phyloP scores from a whole-genome alignment of 2,113 vertebrate genomes.

The Phoenicopterus ruber region DNA sequence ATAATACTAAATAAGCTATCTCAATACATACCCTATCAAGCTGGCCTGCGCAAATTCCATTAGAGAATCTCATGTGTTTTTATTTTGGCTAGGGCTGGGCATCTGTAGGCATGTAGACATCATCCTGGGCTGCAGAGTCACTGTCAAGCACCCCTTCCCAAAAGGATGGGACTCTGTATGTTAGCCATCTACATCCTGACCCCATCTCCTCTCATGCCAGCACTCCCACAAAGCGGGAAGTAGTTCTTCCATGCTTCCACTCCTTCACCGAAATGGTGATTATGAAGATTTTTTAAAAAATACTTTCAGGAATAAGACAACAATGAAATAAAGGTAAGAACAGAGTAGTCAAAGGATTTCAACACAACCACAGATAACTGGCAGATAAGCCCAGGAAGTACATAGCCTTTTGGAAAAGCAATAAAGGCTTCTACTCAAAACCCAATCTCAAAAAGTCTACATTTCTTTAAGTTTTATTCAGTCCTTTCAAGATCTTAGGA shows the following conservation, averaged over 20 bases:
- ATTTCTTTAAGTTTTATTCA: neutral
- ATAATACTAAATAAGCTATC: neutral
- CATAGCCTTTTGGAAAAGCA: neutral
- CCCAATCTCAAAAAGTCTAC: accelerated
- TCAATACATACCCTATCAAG: neutral
- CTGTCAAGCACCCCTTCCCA: neutral
- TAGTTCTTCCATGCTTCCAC: neutral
- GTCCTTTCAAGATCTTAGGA: neutral
- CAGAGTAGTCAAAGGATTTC: neutral
- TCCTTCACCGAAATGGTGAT: neutral
- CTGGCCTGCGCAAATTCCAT: neutral
- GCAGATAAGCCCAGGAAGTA: neutral
- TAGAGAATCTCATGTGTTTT: neutral
- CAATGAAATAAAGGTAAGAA: neutral
- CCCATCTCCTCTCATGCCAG: neutral
- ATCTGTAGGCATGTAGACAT: neutral
- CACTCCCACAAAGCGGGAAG: neutral
- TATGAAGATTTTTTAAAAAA: neutral
- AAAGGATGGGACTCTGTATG: neutral
- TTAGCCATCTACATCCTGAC: neutral
- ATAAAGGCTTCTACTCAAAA: neutral
- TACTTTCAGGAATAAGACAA: neutral
- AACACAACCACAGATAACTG: neutral
- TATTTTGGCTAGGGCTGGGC: neutral
- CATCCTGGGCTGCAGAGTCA: neutral